Evolutionary conservation across 2,888 invertebrate genomes (phyloP).

Genomic region (Pemphredon lugubris): DNA sequence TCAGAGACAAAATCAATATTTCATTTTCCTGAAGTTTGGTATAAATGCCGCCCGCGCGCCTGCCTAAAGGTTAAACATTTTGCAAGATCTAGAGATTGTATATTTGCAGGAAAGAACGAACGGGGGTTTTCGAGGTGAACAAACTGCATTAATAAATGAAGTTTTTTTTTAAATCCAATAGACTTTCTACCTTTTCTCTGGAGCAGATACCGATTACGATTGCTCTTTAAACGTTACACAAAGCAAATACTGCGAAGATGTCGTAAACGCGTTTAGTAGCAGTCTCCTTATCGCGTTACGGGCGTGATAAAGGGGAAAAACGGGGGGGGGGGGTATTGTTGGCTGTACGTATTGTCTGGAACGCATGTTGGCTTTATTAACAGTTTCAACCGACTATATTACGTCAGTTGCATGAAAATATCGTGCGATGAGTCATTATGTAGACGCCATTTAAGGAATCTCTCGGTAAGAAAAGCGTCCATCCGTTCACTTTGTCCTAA

Average conservation of each 20-base stretch:
- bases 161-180: too few species aligned
- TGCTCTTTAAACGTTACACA: conserved; percentile 14
- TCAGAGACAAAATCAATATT: too few species aligned
- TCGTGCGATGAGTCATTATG: conserved; percentile 57
- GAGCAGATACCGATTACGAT: conserved; percentile 28
- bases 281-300: conserved; percentile 7
- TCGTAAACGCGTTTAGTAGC: conserved; percentile 14
- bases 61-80: too few species aligned
- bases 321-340: background rate
- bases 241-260: conserved; percentile 23
- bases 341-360: conserved; percentile 29
- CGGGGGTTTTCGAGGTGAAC: too few species aligned
- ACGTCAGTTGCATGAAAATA: conserved; percentile 64
- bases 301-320: conserved; percentile 34
- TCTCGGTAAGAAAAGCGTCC: conserved; percentile 34
- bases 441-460: conserved; percentile 45
- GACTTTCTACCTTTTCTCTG: background rate
- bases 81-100: too few species aligned
- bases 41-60: too few species aligned
- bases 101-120: too few species aligned
- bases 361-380: conserved; percentile 48
- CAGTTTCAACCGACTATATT: conserved; percentile 34
- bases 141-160: too few species aligned
- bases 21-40: too few species aligned
- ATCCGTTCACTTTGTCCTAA: conserved; percentile 15